These are phyloP conservation scores for Rhineura floridana DNA, from an alignment of 2,113 vertebrate genomes.

Conservation along the genomic window DNA sequence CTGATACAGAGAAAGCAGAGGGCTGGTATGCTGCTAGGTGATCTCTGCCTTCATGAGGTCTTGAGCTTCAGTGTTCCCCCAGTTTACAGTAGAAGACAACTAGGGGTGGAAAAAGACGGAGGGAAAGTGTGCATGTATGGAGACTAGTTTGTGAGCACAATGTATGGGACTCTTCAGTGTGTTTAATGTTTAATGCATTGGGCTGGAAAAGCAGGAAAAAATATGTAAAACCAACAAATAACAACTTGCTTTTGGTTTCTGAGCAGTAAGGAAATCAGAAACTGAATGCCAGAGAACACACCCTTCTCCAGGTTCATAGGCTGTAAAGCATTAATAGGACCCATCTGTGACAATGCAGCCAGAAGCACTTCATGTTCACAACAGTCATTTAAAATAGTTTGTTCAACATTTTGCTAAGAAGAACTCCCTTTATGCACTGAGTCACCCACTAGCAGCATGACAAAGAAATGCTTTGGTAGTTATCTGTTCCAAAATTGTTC, in stretches of 20 bases:
- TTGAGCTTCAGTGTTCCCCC: neutral
- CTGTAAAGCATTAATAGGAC: neutral
- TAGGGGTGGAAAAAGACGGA: neutral
- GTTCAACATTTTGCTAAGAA: neutral
- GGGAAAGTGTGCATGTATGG: neutral
- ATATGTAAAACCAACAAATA: neutral
- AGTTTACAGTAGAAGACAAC: neutral
- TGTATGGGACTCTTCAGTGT: neutral
- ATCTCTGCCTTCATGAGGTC: neutral
- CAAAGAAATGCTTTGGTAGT: slow-evolving; percentile 1
- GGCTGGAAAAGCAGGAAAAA: neutral
- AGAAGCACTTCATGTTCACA: slow-evolving; percentile 22
- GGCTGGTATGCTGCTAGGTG: no score
- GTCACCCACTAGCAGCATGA: neutral
- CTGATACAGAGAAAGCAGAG: no score
- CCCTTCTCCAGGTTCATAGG: neutral
- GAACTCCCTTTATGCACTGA: neutral
- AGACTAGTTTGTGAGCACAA: neutral
- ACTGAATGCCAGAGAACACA: neutral
- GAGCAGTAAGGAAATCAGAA: neutral
- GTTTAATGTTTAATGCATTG: neutral
- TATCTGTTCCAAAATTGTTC: slow-evolving; percentile 40
- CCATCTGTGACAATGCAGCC: slow-evolving; percentile 15
- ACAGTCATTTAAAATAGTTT: neutral
- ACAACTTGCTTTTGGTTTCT: neutral